Base-by-base conservation (phyloP, 2,888 invertebrate genomes). In the Anthophora plumipes region DNA sequence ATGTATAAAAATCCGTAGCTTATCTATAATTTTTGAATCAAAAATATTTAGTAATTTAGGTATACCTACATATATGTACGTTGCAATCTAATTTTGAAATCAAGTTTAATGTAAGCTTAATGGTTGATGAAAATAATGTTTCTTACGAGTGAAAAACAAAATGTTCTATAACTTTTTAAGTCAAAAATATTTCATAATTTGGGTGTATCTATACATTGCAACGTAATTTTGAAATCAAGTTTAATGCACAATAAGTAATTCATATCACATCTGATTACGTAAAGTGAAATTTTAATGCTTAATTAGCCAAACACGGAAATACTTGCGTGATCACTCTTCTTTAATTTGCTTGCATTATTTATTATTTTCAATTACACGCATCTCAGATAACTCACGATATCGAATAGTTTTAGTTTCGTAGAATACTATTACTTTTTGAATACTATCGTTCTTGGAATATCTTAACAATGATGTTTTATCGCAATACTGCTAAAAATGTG, bases 271-370 rank as follows among this genome's bases (percentile, higher is more conserved):
- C 25, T 37, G 31, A 7, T 73, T 73, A 39, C 31, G 25, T 50
- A 77, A 77, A 25, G 52, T 43, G 60, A 64, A 77, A 77, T 66
- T 77, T 64, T 22, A 4, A 46, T 73, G 46, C 3, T 64, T 64
- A 64, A 72, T 76, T 73, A 39, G 48, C 39, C 11, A 17, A 64
- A 39, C 12, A 0, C 48, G 46, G 31, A 79, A 70, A 8, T 31
- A 37, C 17, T 54, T 25, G 25, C 2, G 46, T 8, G 37, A 50
- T n/a, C 9, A 8, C 20, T n/a, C n/a, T 52, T 46, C 71, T 25
- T 67, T 14, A 37, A 55, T 54, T 63, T 37, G 11, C 61, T 72
- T 41, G 22, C 43, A 12, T 39, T 39, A 37, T 37, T 17, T 46
- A n/a, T 25, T 55, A 37, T 41, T 57, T 70, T 77, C 59, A 77